Conservation (phyloP, 1,140 invertebrate genomes). For the Temnothorax curvispinosus region DNA sequence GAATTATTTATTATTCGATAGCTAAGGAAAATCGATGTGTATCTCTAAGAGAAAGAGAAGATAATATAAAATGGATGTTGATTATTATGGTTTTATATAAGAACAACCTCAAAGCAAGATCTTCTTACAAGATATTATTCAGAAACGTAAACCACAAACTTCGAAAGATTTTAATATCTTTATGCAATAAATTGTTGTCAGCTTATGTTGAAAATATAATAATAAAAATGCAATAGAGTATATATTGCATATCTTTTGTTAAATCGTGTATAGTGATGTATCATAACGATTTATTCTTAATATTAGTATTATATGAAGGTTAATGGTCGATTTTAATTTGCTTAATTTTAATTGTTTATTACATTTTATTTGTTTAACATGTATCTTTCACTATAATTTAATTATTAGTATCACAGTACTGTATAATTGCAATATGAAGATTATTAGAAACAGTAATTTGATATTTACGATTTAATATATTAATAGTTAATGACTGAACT, state of each 20-base stretch:
- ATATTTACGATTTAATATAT: background rate
- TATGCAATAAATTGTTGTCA: background rate
- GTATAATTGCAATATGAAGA: no score
- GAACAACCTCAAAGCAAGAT: background rate
- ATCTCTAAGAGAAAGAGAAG: background rate
- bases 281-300: background rate
- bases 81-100: background rate
- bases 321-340: background rate
- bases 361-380: no score
- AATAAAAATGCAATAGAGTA: background rate
- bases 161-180: constrained; percentile 2
- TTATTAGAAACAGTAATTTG: background rate
- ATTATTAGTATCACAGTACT: no score
- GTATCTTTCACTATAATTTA: no score
- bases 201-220: background rate
- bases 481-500: background rate
- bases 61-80: constrained; percentile 5
- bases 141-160: background rate
- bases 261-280: background rate
- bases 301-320: background rate
- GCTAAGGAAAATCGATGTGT: background rate
- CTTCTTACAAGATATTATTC: background rate
- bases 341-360: no score
- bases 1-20: constrained; percentile 15
- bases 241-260: background rate